Evolutionary conservation across 2,888 invertebrate species (phyloP).

Genomic region (Phyllotreta cruciferae): DNA sequence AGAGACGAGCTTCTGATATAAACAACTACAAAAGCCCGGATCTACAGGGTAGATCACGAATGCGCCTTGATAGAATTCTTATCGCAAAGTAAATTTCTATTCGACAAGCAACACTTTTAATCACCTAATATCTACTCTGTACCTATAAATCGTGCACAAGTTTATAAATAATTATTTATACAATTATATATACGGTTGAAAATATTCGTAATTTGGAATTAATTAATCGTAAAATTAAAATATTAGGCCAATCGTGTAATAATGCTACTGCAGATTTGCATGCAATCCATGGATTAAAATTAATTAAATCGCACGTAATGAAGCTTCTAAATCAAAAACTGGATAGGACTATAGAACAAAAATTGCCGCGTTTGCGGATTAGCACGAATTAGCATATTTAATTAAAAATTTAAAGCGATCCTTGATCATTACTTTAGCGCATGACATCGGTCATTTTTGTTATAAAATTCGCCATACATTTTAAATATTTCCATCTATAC

Average conservation of each 20-base stretch:
- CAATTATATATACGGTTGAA: too few species aligned
- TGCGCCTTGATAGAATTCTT: conserved; percentile 69
- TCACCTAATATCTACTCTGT: too few species aligned
- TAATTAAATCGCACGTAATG: too few species aligned
- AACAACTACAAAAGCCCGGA: conserved; percentile 97
- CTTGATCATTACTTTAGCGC: conserved; percentile 57
- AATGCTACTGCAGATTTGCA: too few species aligned
- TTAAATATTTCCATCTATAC: neutral
- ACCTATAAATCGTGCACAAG: too few species aligned
- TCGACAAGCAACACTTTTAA: too few species aligned
- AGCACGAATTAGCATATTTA: conserved; percentile 33
- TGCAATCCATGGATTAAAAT: too few species aligned
- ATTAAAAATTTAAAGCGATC: conserved; percentile 41
- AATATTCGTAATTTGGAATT: too few species aligned
- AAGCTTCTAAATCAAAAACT: neutral
- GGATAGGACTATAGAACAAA: neutral
- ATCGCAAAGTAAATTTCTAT: neutral
- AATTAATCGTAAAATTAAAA: too few species aligned
- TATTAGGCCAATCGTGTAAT: too few species aligned
- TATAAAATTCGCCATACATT: conserved; percentile 23
- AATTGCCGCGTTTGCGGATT: conserved; percentile 18
- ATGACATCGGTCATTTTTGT: conserved; percentile 47
- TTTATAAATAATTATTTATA: too few species aligned
- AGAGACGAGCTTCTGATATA: conserved; percentile 99
- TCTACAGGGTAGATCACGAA: conserved; percentile 99